phyloP scores from a whole-genome alignment of 2,113 vertebrate genomes.

The Cairina moschata region DNA sequence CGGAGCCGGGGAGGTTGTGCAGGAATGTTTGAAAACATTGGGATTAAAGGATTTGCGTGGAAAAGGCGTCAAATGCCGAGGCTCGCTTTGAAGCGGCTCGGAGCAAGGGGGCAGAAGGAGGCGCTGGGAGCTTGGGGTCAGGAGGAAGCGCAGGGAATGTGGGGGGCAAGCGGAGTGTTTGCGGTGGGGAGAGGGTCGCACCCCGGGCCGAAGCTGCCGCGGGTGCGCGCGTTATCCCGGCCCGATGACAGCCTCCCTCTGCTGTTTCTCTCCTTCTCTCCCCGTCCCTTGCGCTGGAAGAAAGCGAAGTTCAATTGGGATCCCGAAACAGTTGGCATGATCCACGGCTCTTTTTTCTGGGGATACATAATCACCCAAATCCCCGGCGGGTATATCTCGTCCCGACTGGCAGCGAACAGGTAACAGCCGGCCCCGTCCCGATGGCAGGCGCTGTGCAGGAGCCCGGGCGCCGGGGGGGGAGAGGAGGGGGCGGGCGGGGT shows the following conservation, averaged over 20 bases:
- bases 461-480: too few relatives aligned
- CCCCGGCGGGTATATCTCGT: slow-evolving; percentile 96
- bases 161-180: too few relatives aligned
- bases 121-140: too few relatives aligned
- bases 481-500: too few relatives aligned
- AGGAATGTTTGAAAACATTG: neutral
- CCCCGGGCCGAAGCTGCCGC: neutral
- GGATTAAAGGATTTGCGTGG: neutral
- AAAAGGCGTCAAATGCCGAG: neutral
- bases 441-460: neutral
- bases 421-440: too few relatives aligned
- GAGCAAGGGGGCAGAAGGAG: too few relatives aligned
- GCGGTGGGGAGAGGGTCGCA: too few relatives aligned
- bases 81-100: neutral
- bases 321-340: slow-evolving; percentile 96
- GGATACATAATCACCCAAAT: slow-evolving; percentile 98
- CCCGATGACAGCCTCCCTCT: neutral
- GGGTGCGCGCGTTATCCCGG: neutral
- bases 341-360: slow-evolving; percentile 99
- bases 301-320: slow-evolving; percentile 99
- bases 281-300: slow-evolving; percentile 65
- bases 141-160: too few relatives aligned
- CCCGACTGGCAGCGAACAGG: too few relatives aligned
- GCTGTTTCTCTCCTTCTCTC: neutral
- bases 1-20: neutral